A percentile compares a stretch with the other conserved stretches of the same genome.
These are phyloP conservation scores for Eubasilissa splendida DNA, from an alignment of 2,888 invertebrate genomes.

Conservation along the genomic window DNA sequence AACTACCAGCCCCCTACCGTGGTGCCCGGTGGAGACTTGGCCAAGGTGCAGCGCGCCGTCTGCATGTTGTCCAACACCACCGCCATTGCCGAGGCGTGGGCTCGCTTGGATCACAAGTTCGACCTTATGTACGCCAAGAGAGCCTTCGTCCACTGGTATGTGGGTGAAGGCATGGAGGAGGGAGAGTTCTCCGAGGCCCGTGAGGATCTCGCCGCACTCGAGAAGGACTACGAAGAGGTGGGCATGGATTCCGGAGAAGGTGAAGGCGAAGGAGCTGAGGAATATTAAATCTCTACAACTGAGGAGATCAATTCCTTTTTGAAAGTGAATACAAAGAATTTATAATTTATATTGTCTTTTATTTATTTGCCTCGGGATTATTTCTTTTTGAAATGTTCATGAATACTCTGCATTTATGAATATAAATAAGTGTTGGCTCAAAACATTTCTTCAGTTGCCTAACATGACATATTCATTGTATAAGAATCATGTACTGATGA, in stretches of 20 bases:
- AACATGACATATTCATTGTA: too few species aligned
- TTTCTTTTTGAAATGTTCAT: too few species aligned
- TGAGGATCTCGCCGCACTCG: constrained; percentile 79
- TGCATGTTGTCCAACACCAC: constrained; percentile 99
- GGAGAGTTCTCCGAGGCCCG: constrained; percentile 68
- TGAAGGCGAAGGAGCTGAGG: constrained; percentile 86
- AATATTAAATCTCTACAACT: constrained; percentile 70
- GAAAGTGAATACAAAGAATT: too few species aligned
- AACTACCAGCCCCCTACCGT: constrained; percentile 96
- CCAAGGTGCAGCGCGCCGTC: constrained; percentile 95
- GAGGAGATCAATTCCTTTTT: too few species aligned
- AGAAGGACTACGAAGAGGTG: constrained; percentile 91
- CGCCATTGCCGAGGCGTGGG: constrained; percentile 97
- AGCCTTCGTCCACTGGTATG: constrained; percentile 97
- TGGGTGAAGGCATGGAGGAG: constrained; percentile 89
- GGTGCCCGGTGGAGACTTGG: constrained; percentile 94
- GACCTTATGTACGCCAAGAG: constrained; percentile 98
- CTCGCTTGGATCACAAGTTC: constrained; percentile 95
- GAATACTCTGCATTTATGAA: too few species aligned
- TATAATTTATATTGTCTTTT: too few species aligned
- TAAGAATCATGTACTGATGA: too few species aligned
- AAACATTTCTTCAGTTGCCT: too few species aligned
- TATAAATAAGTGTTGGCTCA: too few species aligned
- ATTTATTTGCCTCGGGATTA: too few species aligned
- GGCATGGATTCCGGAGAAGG: constrained; percentile 90